phyloP scores from a whole-genome alignment of 2,113 vertebrate genomes.

The Elaphurus davidianus region DNA sequence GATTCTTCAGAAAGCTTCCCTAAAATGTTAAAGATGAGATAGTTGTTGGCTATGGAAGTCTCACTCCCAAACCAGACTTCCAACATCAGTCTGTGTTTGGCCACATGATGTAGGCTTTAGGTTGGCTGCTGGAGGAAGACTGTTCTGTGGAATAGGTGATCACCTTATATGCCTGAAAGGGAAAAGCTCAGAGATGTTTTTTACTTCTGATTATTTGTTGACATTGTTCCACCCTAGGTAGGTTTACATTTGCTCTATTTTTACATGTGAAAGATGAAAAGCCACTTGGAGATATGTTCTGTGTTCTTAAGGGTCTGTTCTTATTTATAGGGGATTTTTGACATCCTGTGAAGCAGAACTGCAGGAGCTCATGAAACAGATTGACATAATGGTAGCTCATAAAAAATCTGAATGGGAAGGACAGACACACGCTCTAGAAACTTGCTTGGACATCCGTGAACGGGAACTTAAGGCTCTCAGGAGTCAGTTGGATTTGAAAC shows the following conservation, averaged over 20 bases:
- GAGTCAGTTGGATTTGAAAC: constrained; percentile 82
- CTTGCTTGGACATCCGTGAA: constrained; percentile 84
- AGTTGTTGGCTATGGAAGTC: background rate
- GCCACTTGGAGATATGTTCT: background rate
- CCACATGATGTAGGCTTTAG: background rate
- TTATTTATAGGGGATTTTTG: constrained; percentile 72
- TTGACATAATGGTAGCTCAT: constrained; percentile 96
- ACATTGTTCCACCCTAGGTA: background rate
- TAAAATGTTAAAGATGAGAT: background rate
- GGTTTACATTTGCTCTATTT: background rate
- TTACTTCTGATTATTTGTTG: background rate
- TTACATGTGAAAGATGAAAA: constrained; percentile 1
- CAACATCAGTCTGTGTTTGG: background rate
- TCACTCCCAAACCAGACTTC: background rate
- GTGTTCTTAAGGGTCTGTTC: constrained; percentile 30
- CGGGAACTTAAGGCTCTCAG: constrained; percentile 85
- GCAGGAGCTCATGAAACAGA: constrained; percentile 97
- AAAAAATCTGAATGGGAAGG: constrained; percentile 92
- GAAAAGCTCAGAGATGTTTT: background rate
- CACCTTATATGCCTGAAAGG: background rate
- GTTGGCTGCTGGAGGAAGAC: background rate
- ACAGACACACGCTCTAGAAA: constrained; percentile 84
- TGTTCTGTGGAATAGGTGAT: background rate
- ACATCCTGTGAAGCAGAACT: constrained; percentile 94
- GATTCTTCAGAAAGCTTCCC: background rate